Base-by-base conservation (phyloP, 2,797 vertebrate genomes). In the Rhinophrynus dorsalis region DNA sequence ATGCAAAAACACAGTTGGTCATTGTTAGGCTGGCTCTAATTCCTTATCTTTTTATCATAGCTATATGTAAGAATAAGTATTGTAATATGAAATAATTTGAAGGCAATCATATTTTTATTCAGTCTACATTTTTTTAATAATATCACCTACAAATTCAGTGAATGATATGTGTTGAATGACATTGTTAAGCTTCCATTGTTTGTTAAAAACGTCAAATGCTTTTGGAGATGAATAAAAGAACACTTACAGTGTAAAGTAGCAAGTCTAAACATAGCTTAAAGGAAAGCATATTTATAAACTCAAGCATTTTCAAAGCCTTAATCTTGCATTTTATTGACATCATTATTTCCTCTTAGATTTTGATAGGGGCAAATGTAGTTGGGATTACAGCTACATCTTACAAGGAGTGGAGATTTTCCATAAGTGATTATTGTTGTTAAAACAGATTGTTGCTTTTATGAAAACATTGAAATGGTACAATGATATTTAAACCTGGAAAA, bases 1-100 rank as follows among this genome's bases (percentile, higher is more conserved):
- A 64, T 40, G 50, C 32, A 8, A 48, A n/a, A 27, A 48, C 40
- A 64, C 51, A 64, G 68, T 71, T 29, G 24, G 32, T 32, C 60
- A 40, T 64, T 64, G 51, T 71, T 20, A 23, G 2, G 9, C 40
- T 44, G 40, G 15, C 15, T 7, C 7, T n/a, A 44, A 20, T 8
- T 9, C 40, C 1, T 44, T 1, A 44, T 20, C 15, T n/a, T 38
- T 44, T 4, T 9, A 30, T 30, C 9, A 30, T 30, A 4, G 9
- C 29, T 4, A 30, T 4, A 30, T 30, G 9, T 30, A 30, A 4
- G 29, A 4, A 4, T 30, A 30, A 30, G 4, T 30, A 30, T 30
- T 4, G 29, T 9, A 30, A 30, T 30, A 9, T 4, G 29, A 30
- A 30, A n/a, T n/a, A n/a, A n/a, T n/a, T n/a, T n/a, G n/a, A n/a